phyloP scores from a whole-genome alignment of 1,140 invertebrate species.

The Listronotus bonariensis region DNA sequence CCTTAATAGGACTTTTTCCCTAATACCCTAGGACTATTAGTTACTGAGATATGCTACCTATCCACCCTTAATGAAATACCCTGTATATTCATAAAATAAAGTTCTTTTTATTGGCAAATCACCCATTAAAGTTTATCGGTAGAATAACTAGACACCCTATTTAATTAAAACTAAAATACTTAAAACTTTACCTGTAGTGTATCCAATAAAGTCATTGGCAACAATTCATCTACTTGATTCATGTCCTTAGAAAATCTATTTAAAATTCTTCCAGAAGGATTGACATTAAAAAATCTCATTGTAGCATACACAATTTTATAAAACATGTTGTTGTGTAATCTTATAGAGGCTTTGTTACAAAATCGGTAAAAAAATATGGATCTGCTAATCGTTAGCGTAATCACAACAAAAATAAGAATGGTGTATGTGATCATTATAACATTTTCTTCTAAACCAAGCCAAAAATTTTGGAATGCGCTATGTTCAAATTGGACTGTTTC shows the following conservation, averaged over 20 bases:
- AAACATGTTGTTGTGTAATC: constrained; percentile 84
- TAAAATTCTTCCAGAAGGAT: constrained; percentile 75
- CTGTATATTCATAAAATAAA: too few relatives aligned
- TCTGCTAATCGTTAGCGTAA: constrained; percentile 61
- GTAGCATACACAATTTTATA: constrained; percentile 77
- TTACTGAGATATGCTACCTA: too few relatives aligned
- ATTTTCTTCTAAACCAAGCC: constrained; percentile 85
- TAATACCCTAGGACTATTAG: too few relatives aligned
- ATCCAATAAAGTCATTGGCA: constrained; percentile 79
- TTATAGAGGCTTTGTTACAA: constrained; percentile 78
- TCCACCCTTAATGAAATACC: too few relatives aligned
- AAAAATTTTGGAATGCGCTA: constrained; percentile 62
- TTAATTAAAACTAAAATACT: too few relatives aligned
- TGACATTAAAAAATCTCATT: constrained; percentile 88
- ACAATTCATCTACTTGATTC: constrained; percentile 79
- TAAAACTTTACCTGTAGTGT: constrained; percentile 70
- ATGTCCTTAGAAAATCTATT: constrained; percentile 78
- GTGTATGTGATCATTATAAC: constrained; percentile 51
- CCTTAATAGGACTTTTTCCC: too few relatives aligned
- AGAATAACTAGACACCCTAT: too few relatives aligned
- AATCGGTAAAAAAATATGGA: constrained; percentile 77
- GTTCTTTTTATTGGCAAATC: too few relatives aligned
- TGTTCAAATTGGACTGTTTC: background rate
- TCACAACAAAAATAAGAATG: constrained; percentile 4
- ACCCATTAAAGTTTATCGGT: too few relatives aligned